Percentiles rank a stretch among this genome's conserved stretches.
Conservation (phyloP, 1,140 invertebrate species). For the Drosophila takahashii region DNA sequence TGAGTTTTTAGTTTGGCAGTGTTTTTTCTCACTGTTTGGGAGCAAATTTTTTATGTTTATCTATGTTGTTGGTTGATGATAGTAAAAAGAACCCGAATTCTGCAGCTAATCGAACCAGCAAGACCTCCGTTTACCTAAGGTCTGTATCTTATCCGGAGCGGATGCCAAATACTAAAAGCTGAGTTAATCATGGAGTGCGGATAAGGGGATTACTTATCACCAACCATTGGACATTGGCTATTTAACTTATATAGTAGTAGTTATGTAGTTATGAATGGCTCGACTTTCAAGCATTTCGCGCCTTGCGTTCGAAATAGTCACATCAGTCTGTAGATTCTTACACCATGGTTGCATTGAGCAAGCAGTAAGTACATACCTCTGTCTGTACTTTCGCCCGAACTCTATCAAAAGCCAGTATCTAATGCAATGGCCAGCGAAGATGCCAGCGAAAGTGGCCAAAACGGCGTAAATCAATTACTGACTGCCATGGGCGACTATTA, state of each 20-base stretch:
- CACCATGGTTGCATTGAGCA: conserved; percentile 42
- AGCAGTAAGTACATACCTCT: conserved; percentile 27
- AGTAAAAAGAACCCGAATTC: too few relatives aligned
- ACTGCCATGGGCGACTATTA: conserved; percentile 42
- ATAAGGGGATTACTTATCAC: conserved; percentile 30
- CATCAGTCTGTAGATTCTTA: background rate
- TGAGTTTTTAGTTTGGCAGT: too few relatives aligned
- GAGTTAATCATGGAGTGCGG: conserved; percentile 8
- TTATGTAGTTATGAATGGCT: conserved; percentile 9
- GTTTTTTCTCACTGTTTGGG: too few relatives aligned
- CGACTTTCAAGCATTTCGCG: conserved; percentile 16
- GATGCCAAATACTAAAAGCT: conserved; percentile 5
- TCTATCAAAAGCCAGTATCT: background rate
- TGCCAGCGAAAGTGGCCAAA: conserved; percentile 8
- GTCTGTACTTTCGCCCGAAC: too few relatives aligned
- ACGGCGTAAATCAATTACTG: conserved; percentile 15
- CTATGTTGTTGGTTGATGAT: too few relatives aligned
- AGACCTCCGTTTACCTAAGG: background rate
- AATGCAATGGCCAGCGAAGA: conserved; percentile 28
- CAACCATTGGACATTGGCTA: conserved; percentile 4
- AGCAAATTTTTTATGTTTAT: too few relatives aligned
- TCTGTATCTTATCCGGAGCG: conserved; percentile 24
- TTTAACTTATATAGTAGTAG: conserved; percentile 42
- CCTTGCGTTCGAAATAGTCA: conserved; percentile 5
- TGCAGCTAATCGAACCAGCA: too few relatives aligned